Evolutionary conservation across 1,140 invertebrate species (phyloP).

Genomic region (Eupristina koningsbergeri): DNA sequence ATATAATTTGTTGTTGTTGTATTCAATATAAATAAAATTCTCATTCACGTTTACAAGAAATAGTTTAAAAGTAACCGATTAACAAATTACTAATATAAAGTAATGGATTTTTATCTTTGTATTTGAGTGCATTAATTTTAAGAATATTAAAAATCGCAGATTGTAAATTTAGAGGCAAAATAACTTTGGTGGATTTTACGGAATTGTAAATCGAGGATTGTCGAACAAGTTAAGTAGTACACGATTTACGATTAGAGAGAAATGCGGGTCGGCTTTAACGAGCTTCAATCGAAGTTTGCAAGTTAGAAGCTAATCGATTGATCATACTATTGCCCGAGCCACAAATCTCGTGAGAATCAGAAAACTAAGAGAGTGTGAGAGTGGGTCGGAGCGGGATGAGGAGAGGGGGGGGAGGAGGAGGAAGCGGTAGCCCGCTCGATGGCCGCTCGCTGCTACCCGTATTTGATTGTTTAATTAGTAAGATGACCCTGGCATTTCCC

Average conservation of each 20-base stretch:
- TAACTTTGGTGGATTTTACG: not conserved
- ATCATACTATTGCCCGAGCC: not conserved
- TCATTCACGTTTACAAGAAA: too few relatives aligned
- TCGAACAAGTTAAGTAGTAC: constrained; percentile 5
- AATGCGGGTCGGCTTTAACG: constrained; percentile 33
- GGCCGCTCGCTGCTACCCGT: constrained; percentile 60
- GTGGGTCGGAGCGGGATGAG: not conserved
- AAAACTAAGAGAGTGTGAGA: not conserved
- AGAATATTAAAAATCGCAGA: too few relatives aligned
- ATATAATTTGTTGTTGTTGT: too few relatives aligned
- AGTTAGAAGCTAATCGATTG: constrained; percentile 63
- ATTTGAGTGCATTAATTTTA: too few relatives aligned
- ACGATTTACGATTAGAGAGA: not conserved
- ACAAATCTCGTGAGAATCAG: constrained; percentile 5
- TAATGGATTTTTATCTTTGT: too few relatives aligned
- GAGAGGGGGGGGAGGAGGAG: not conserved
- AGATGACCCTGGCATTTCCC: constrained; percentile 69
- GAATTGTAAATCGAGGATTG: not conserved
- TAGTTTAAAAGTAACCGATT: too few relatives aligned
- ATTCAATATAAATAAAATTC: too few relatives aligned
- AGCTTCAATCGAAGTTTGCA: constrained; percentile 67
- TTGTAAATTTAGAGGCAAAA: too few relatives aligned
- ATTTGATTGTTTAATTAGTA: constrained; percentile 75
- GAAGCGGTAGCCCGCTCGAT: constrained; percentile 16
- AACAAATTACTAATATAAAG: too few relatives aligned